phyloP scores from a whole-genome alignment of 2,888 invertebrate species.

The Hypomecis atomaria region DNA sequence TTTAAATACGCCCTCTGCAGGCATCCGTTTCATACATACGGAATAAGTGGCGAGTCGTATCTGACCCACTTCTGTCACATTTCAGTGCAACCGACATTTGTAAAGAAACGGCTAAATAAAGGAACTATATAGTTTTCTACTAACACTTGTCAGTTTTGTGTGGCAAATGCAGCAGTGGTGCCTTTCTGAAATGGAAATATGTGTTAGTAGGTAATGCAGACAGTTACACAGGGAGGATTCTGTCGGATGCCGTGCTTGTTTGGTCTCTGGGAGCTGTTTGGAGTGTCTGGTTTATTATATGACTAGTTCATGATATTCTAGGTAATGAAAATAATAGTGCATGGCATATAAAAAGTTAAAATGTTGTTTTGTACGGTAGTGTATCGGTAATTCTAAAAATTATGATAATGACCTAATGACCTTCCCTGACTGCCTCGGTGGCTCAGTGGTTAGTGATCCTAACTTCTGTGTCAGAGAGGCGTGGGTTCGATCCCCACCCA shows the following conservation, averaged over 20 bases:
- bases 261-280: neutral
- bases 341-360: too few species aligned
- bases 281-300: neutral
- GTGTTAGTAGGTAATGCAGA: constrained; percentile 4
- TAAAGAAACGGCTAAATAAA: neutral
- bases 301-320: too few species aligned
- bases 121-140: neutral
- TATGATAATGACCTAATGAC: too few species aligned
- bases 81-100: neutral
- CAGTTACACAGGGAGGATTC: constrained; percentile 2
- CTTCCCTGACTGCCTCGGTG: too few species aligned
- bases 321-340: too few species aligned
- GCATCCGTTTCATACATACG: constrained; percentile 75
- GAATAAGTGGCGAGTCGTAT: constrained; percentile 59
- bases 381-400: too few species aligned
- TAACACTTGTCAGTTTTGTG: neutral
- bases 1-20: constrained; percentile 70
- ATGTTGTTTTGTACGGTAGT: too few species aligned
- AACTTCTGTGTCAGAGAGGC: too few species aligned
- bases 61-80: constrained; percentile 55
- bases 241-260: constrained; percentile 3
- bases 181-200: too few species aligned
- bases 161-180: neutral
- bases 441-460: too few species aligned
- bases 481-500: too few species aligned